Evolutionary conservation across 1,140 invertebrate genomes (phyloP), one percentile per base, ranked within the genome.

Genomic region (Fopius arisanus): DNA sequence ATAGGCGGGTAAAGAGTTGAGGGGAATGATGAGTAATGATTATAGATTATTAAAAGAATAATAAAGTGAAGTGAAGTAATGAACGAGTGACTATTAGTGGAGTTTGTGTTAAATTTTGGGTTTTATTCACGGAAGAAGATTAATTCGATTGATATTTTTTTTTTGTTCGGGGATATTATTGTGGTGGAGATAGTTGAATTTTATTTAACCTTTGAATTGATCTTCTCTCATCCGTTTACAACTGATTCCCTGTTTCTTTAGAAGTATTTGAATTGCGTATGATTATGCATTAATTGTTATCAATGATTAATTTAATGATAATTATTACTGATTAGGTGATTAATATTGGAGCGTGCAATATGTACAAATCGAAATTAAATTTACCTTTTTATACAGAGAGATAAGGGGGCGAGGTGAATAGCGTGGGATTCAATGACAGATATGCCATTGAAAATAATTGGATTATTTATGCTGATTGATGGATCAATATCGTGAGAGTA

Each of bases 321-420:
- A 79, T 80, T 75, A 80, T 82, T 84, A 80, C 79, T 80, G 74
- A 80, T 82, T 84, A 80, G 79, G 82, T 82, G 80, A 78, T 82
- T 78, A 78, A 79, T 80, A 83, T 84, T 84, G 81, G 81, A 83
- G 78, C 78, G 83, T 86, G 81, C 82, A 81, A 82, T 82, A 83
- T 86, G 82, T 86, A 85, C 81, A 85, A 85, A 84, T 80, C 75
- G 68, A 83, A 59, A 59, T 77, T 79, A 82, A 83, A 82, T 83
- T 48, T 80, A 82, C 79, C 77, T 75, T 82, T 82, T 82, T 79
- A 78, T 77, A 75, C 79, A 74, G 76, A 80, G 10, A 12, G 3
- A 28, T 14, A 23, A 65, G n/a, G 28, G 28, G 21, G 21, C 3
- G 28, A 9, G 54, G 28, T 9, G 21, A 79, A 80, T 78, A 77